phyloP scores from a whole-genome alignment of 2,797 vertebrate species.

The Hydrophis major region DNA sequence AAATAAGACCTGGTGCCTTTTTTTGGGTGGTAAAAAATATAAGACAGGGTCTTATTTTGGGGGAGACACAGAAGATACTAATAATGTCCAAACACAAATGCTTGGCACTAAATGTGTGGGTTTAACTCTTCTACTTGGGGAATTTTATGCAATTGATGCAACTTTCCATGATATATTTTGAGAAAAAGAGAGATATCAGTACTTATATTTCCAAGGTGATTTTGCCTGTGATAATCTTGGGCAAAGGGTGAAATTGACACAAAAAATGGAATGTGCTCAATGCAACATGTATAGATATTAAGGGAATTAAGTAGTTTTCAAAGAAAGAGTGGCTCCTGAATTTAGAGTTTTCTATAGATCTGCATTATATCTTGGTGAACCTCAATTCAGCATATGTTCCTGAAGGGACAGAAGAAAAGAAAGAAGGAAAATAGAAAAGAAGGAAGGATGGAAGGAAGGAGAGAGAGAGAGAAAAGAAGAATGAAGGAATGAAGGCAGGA shows the following conservation, averaged over 20 bases:
- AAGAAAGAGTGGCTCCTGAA: constrained; percentile 50
- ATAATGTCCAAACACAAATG: constrained; percentile 15
- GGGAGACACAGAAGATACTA: neutral
- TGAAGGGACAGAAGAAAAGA: neutral
- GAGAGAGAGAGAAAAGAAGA: neutral
- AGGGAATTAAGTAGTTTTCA: constrained; percentile 57
- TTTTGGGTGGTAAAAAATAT: no score
- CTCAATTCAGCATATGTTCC: constrained; percentile 40
- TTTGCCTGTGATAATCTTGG: neutral
- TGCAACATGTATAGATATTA: constrained; percentile 55
- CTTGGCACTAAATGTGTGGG: constrained; percentile 22
- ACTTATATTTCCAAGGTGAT: constrained; percentile 38
- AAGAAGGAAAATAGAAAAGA: constrained; percentile 17
- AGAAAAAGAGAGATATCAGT: constrained; percentile 26
- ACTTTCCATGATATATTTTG: constrained; percentile 45
- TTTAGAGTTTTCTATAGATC: constrained; percentile 40
- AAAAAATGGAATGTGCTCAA: constrained; percentile 8
- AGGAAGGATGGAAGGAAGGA: constrained; percentile 32
- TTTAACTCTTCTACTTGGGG: neutral
- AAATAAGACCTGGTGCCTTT: no score
- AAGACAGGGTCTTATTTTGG: no score
- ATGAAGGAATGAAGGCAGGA: neutral
- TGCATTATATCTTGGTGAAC: constrained; percentile 33
- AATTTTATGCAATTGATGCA: constrained; percentile 13
- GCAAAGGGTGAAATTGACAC: constrained; percentile 15